These are phyloP conservation scores for Squalus acanthias DNA, from an alignment of 2,797 vertebrate genomes.

Conservation along the genomic window DNA sequence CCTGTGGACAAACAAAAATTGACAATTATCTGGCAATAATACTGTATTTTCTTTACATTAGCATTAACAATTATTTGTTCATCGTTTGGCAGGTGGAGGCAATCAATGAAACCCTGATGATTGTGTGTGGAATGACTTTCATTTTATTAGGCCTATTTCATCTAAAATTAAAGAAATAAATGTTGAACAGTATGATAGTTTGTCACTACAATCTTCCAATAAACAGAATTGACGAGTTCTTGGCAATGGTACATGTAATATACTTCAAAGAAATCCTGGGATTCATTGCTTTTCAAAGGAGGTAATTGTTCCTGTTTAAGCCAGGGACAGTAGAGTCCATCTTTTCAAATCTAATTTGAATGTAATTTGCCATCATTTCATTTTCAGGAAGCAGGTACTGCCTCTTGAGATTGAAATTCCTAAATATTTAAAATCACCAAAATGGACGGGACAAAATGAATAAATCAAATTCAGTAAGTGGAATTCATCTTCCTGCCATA, in stretches of 20 bases:
- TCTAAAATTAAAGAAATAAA: not conserved
- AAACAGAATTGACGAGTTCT: not conserved
- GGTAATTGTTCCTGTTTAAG: not conserved
- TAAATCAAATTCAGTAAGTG: not conserved
- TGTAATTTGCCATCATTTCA: not conserved
- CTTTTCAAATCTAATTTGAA: not conserved
- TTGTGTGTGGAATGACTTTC: not conserved
- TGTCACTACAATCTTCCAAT: not conserved
- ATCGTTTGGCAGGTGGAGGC: not conserved
- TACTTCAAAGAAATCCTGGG: not conserved
- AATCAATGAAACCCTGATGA: not conserved
- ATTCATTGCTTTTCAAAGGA: not conserved
- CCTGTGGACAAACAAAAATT: not conserved
- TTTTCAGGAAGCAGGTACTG: not conserved
- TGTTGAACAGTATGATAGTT: not conserved
- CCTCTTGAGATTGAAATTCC: not conserved
- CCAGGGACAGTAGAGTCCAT: not conserved
- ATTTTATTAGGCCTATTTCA: conserved; percentile 4
- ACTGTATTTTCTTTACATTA: not conserved
- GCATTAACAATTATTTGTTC: not conserved
- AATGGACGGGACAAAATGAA: not conserved
- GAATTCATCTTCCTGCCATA: not conserved
- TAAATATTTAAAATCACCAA: not conserved
- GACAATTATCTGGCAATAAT: not conserved
- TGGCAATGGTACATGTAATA: not conserved